These are phyloP conservation scores for Carassius gibelio DNA, from an alignment of 2,113 vertebrate species.

Conservation along the genomic window DNA sequence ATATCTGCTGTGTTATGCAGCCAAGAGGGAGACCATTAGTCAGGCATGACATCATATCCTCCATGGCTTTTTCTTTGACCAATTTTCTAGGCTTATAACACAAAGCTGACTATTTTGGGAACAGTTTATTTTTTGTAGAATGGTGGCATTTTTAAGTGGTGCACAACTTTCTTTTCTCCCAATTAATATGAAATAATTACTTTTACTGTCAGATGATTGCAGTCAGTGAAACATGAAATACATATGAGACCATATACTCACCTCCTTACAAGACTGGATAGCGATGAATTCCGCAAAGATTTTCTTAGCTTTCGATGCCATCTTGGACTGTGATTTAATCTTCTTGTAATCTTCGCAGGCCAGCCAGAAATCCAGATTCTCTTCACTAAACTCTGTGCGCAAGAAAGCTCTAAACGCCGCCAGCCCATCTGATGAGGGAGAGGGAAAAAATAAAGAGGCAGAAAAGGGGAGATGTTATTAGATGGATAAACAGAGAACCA, in stretches of 20 bases:
- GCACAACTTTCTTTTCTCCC: neutral
- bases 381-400: slow-evolving; percentile 96
- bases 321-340: slow-evolving; percentile 96
- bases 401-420: slow-evolving; percentile 95
- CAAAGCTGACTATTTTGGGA: neutral
- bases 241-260: slow-evolving; percentile 63
- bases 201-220: neutral
- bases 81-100: neutral
- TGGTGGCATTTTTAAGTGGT: neutral
- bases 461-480: neutral
- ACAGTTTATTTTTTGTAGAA: neutral
- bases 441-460: slow-evolving; percentile 40
- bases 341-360: slow-evolving; percentile 98
- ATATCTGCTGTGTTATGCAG: neutral
- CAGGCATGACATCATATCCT: slow-evolving; percentile 58
- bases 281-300: slow-evolving; percentile 95
- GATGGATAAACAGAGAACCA: slow-evolving; percentile 63
- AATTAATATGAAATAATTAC: neutral
- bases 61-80: neutral
- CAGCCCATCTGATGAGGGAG: slow-evolving; percentile 83
- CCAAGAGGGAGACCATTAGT: slow-evolving; percentile 34
- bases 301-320: slow-evolving; percentile 95
- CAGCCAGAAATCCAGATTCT: slow-evolving; percentile 99
- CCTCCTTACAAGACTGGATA: slow-evolving; percentile 98
- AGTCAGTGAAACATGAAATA: neutral